Conservation (phyloP, 1,140 invertebrate species). For the Triops cancriformis region DNA sequence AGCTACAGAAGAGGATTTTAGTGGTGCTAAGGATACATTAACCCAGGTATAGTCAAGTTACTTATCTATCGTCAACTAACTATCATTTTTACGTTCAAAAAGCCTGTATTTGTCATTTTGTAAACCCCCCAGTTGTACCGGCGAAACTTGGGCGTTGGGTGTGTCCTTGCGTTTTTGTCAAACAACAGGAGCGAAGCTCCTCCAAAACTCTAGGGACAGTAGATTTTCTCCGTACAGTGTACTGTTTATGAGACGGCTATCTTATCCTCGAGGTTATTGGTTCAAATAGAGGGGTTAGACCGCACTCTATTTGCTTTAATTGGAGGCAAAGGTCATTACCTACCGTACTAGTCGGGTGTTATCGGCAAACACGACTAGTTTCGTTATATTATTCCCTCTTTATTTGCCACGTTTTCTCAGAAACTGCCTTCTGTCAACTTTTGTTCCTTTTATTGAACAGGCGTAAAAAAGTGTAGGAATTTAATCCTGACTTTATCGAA, state of each 20-base stretch:
- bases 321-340: too few species aligned
- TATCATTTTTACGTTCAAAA: background rate
- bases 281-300: too few species aligned
- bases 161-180: background rate
- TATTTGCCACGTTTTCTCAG: too few species aligned
- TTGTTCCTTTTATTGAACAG: too few species aligned
- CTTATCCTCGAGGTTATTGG: too few species aligned
- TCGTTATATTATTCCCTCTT: too few species aligned
- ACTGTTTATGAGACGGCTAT: too few species aligned
- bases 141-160: conserved; percentile 12
- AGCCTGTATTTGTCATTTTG: background rate
- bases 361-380: too few species aligned
- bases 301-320: too few species aligned
- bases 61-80: background rate
- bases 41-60: background rate
- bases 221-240: background rate
- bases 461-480: too few species aligned
- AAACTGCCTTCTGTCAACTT: too few species aligned
- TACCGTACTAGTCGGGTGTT: too few species aligned
- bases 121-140: background rate
- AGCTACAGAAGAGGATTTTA: background rate
- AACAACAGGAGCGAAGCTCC: background rate
- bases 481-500: background rate
- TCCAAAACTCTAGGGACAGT: background rate
- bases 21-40: conserved; percentile 4